Percentiles rank a stretch among this genome's conserved stretches.
Evolutionary conservation across 2,888 invertebrate genomes (phyloP).

Genomic region (Watsonalla cultraria): DNA sequence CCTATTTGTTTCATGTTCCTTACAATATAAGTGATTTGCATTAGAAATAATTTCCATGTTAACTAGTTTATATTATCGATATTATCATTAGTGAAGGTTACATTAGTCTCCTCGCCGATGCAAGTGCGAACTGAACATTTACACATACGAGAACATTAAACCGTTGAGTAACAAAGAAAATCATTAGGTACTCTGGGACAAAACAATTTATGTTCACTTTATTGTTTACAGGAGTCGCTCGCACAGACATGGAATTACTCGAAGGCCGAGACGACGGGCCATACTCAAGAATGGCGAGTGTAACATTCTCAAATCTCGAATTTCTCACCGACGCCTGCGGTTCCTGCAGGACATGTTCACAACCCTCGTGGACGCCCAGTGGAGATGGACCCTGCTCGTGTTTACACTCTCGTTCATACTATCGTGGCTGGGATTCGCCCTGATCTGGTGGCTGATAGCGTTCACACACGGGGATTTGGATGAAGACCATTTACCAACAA

Average conservation of each 20-base stretch:
- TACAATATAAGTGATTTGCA: slow-evolving; percentile 36
- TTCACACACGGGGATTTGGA: slow-evolving; percentile 92
- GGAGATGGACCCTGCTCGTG: slow-evolving; percentile 93
- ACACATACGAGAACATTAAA: slow-evolving; percentile 40
- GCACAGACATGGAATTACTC: slow-evolving; percentile 82
- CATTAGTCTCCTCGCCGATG: slow-evolving; percentile 33
- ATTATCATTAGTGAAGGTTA: slow-evolving; percentile 69
- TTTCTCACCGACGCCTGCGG: slow-evolving; percentile 88
- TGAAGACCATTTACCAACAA: slow-evolving; percentile 73
- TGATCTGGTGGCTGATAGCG: slow-evolving; percentile 92
- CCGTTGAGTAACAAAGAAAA: slow-evolving; percentile 37
- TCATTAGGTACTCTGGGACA: slow-evolving; percentile 26
- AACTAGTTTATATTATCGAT: slow-evolving; percentile 47
- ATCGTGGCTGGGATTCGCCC: slow-evolving; percentile 91
- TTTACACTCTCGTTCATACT: slow-evolving; percentile 92
- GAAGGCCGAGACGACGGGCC: slow-evolving; percentile 88
- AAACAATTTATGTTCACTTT: slow-evolving; percentile 34
- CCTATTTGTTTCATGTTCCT: slow-evolving; percentile 24
- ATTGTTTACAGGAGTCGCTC: slow-evolving; percentile 81
- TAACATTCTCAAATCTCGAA: slow-evolving; percentile 93
- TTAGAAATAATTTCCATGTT: slow-evolving; percentile 43
- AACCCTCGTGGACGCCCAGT: slow-evolving; percentile 93
- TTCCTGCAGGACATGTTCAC: slow-evolving; percentile 91
- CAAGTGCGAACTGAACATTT: slow-evolving; percentile 61
- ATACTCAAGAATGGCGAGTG: slow-evolving; percentile 98